Percentiles rank a stretch among this genome's conserved stretches.
Conservation (phyloP, 2,888 invertebrate species). For the Dusona sp. region DNA sequence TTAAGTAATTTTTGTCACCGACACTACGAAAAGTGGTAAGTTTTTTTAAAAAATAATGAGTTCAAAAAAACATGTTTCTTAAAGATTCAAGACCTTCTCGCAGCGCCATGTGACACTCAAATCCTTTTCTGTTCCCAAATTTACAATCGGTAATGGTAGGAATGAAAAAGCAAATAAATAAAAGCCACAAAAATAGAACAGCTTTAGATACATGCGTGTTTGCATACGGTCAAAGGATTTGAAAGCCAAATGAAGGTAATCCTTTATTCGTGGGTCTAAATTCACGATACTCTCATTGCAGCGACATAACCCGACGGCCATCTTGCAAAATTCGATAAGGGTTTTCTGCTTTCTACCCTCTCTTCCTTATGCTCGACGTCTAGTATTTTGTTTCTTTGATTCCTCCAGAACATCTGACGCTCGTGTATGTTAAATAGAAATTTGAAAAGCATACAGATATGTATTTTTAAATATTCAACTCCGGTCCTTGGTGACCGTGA, state of each 20-base stretch:
- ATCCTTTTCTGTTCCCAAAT: not conserved
- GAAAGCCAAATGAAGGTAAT: constrained; percentile 55
- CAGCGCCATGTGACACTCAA: not conserved
- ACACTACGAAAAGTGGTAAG: not conserved
- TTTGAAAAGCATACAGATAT: not conserved
- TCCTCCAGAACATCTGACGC: constrained; percentile 6
- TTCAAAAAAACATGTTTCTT: not conserved
- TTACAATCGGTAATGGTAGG: not conserved
- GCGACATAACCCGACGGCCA: not conserved
- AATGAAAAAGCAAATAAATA: not conserved
- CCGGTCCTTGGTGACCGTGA: not conserved
- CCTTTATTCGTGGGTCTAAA: constrained; percentile 2
- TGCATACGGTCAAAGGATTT: constrained; percentile 27
- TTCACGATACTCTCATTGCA: constrained; percentile 18
- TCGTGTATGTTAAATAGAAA: constrained; percentile 28
- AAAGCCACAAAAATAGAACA: not conserved
- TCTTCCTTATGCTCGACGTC: constrained; percentile 27
- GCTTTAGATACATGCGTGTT: not conserved
- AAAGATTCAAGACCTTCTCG: not conserved
- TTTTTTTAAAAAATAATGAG: not conserved
- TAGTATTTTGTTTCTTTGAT: constrained; percentile 4
- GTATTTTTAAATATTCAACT: not conserved
- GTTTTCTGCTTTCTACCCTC: constrained; percentile 18
- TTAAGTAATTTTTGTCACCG: not conserved
- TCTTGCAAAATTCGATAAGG: constrained; percentile 35